These are phyloP conservation scores for Polyommatus iphigenia DNA, from an alignment of 2,888 invertebrate genomes.

Conservation along the genomic window DNA sequence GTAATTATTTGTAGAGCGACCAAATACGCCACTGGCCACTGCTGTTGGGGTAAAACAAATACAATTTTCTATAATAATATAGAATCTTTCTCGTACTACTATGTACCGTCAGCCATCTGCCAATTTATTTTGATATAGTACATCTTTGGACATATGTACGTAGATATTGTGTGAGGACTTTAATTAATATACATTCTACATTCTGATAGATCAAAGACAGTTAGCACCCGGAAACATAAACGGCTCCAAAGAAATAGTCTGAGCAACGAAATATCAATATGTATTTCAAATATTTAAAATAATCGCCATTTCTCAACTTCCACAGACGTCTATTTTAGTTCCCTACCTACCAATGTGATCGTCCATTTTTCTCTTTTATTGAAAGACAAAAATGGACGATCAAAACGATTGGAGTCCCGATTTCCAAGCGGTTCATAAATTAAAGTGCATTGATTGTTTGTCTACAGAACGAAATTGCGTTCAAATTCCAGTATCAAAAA, in stretches of 20 bases:
- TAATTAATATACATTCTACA: not conserved
- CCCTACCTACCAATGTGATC: not conserved
- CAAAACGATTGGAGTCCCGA: not conserved
- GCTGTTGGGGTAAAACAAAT: not conserved
- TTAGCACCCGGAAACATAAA: constrained; percentile 3
- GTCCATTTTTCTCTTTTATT: not conserved
- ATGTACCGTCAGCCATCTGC: not conserved
- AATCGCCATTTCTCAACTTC: not conserved
- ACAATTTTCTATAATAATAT: not conserved
- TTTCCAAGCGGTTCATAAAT: too few relatives aligned
- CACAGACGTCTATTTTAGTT: constrained; percentile 4
- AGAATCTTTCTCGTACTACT: too few relatives aligned
- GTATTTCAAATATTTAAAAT: constrained; percentile 10
- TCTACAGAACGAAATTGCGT: too few relatives aligned
- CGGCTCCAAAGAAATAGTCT: not conserved
- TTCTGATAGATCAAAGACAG: not conserved
- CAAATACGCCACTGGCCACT: not conserved
- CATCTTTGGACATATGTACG: not conserved
- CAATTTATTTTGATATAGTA: not conserved
- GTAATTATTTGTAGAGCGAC: not conserved
- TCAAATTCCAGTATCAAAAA: too few relatives aligned
- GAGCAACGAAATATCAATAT: not conserved
- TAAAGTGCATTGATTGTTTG: too few relatives aligned
- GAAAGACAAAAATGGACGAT: not conserved
- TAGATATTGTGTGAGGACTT: not conserved